phyloP scores from a whole-genome alignment of 2,113 vertebrate genomes.

The Speoplatyrhinus poulsoni region DNA sequence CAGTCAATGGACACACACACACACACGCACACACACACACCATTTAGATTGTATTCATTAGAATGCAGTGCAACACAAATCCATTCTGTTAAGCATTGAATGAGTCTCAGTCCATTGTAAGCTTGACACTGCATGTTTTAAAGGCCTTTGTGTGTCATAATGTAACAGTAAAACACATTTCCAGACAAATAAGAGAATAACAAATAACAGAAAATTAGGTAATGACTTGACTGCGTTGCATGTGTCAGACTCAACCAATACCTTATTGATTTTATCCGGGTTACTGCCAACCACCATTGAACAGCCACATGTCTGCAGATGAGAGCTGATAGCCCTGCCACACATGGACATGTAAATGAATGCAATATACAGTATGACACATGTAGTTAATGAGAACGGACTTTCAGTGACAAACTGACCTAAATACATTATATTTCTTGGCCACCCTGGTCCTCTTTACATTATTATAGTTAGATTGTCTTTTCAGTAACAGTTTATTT shows the following conservation, averaged over 20 bases:
- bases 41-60: neutral
- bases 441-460: no score
- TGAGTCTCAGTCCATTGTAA: no score
- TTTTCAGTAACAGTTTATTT: neutral
- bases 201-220: neutral
- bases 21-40: no score
- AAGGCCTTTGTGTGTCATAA: no score
- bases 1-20: neutral
- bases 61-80: neutral
- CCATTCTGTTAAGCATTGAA: neutral
- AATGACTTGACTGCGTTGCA: constrained; percentile 12
- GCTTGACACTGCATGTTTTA: no score
- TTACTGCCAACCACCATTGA: constrained; percentile 96
- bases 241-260: constrained; percentile 55
- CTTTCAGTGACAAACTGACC: constrained; percentile 1
- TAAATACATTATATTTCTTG: neutral
- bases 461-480: no score
- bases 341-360: constrained; percentile 11
- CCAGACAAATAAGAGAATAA: neutral
- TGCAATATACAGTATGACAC: neutral
- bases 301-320: constrained; percentile 96
- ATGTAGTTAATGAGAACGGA: constrained; percentile 15
- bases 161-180: constrained; percentile 3
- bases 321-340: constrained; percentile 93
- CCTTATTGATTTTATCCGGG: constrained; percentile 97